These are phyloP conservation scores for Macrocentrus cingulum DNA, from an alignment of 1,140 invertebrate species.

Conservation along the genomic window DNA sequence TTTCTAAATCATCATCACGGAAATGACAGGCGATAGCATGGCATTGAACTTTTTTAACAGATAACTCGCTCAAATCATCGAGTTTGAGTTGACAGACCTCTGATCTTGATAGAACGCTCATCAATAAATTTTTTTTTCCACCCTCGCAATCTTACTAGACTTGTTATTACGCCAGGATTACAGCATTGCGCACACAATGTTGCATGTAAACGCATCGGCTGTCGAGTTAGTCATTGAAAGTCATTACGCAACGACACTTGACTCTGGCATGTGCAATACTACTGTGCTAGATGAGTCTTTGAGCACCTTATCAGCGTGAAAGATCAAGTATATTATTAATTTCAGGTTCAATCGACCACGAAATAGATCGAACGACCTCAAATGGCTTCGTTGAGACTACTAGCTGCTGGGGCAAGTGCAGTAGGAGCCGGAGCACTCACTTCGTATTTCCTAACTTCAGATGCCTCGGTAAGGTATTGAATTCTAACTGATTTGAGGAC, in stretches of 20 bases:
- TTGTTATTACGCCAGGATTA: no score
- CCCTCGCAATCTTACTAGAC: no score
- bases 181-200: background rate
- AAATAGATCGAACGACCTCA: conserved; percentile 1
- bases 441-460: conserved; percentile 46
- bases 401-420: conserved; percentile 51
- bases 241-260: no score
- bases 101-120: no score
- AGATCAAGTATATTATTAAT: conserved; percentile 5
- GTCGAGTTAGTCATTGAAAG: no score
- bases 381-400: conserved; percentile 50
- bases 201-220: background rate
- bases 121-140: no score
- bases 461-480: conserved; percentile 43
- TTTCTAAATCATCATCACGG: no score
- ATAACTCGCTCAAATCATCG: no score
- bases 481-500: background rate
- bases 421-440: conserved; percentile 49
- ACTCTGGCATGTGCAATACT: no score
- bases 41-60: no score
- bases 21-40: no score
- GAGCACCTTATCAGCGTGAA: background rate
- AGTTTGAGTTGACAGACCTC: no score
- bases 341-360: conserved; percentile 12
- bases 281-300: conserved; percentile 9